Conservation (phyloP, 2,797 vertebrate genomes). For the Premnoplex brunnescens region DNA sequence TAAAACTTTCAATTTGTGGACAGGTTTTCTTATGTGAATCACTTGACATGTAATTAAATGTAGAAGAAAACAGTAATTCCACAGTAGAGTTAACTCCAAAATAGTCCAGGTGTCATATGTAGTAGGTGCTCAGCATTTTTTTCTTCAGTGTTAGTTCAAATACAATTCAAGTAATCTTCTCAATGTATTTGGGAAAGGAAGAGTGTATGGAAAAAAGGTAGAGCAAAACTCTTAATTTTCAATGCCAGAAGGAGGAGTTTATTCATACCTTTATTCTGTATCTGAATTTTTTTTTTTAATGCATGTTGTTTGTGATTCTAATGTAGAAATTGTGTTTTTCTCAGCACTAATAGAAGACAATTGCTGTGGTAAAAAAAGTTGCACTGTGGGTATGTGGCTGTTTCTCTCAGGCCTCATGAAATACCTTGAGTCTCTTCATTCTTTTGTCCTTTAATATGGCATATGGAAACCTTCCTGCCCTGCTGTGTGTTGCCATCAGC, state of each 20-base stretch:
- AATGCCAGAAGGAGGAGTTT: not conserved
- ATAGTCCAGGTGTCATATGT: accelerated
- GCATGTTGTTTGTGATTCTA: not conserved
- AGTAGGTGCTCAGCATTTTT: not conserved
- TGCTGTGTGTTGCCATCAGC: not conserved
- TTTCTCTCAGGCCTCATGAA: not conserved
- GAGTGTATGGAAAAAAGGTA: not conserved
- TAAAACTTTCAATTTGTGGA: not conserved
- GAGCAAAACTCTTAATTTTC: not conserved
- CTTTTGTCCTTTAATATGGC: not conserved
- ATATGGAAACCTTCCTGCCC: not conserved
- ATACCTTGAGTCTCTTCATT: not conserved
- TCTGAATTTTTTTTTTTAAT: not conserved
- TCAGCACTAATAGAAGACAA: not conserved
- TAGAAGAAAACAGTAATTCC: not conserved
- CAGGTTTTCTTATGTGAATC: accelerated
- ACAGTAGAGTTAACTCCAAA: no score
- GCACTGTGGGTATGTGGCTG: accelerated
- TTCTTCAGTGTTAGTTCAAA: not conserved
- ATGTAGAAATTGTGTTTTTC: not conserved
- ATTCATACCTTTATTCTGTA: not conserved
- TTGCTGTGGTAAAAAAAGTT: not conserved
- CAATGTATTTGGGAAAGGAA: not conserved
- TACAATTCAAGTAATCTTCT: not conserved
- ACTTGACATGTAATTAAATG: not conserved